These are phyloP conservation scores for Papilio demoleus DNA, from an alignment of 2,888 invertebrate species.

Conservation along the genomic window DNA sequence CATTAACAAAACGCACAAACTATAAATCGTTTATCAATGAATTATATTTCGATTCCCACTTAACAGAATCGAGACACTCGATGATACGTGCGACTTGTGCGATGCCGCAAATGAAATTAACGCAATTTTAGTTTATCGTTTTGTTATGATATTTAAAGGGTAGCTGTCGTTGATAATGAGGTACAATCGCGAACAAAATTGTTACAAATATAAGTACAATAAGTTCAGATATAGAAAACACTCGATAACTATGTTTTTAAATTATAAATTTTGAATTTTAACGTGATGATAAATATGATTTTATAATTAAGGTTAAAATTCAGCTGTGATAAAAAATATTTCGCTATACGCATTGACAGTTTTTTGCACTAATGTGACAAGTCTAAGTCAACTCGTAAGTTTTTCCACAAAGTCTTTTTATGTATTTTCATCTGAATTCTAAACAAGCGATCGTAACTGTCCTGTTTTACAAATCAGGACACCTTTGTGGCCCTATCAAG, in stretches of 20 bases:
- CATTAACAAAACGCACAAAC: slow-evolving; percentile 40
- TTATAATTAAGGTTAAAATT: background rate
- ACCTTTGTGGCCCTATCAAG: no score
- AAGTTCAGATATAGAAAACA: background rate
- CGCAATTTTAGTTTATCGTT: slow-evolving; percentile 40
- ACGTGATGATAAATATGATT: background rate
- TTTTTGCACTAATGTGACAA: no score
- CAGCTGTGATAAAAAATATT: no score
- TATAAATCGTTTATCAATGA: slow-evolving; percentile 40
- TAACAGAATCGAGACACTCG: slow-evolving; percentile 31
- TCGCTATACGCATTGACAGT: no score
- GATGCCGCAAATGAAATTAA: slow-evolving; percentile 44
- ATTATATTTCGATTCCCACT: slow-evolving; percentile 43
- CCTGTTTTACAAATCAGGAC: no score
- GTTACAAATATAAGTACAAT: background rate
- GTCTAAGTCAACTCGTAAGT: no score
- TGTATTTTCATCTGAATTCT: no score
- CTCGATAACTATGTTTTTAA: background rate
- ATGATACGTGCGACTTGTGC: slow-evolving; percentile 44
- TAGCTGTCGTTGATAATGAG: background rate
- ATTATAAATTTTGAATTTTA: background rate
- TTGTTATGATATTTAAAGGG: slow-evolving; percentile 9
- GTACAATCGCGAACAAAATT: slow-evolving; percentile 10
- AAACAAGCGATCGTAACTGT: no score
- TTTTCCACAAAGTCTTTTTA: no score